phyloP scores from a whole-genome alignment of 2,888 invertebrate genomes.

The Lochmaea capreae region DNA sequence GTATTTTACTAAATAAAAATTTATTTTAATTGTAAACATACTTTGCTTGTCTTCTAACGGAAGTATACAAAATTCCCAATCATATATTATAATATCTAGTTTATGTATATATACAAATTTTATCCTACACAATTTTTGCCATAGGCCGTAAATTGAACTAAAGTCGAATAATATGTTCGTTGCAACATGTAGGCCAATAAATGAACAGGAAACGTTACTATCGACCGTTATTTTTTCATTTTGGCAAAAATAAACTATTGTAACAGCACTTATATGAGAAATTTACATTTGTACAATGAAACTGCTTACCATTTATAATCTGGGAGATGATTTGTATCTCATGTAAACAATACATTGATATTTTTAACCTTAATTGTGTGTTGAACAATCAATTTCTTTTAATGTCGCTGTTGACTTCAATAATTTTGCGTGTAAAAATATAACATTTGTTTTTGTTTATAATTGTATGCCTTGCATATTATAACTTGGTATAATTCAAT shows the following conservation, averaged over 20 bases:
- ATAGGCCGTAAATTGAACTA: conserved; percentile 6
- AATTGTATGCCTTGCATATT: no score
- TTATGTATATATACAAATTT: conserved; percentile 28
- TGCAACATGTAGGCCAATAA: conserved; percentile 7
- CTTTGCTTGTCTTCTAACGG: background rate
- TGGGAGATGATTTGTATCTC: background rate
- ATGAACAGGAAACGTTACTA: background rate
- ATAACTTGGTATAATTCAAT: no score
- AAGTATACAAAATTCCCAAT: background rate
- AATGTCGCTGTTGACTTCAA: no score
- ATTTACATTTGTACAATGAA: conserved; percentile 5
- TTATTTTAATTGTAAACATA: background rate
- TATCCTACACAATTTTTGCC: background rate
- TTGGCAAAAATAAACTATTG: background rate
- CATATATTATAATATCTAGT: background rate
- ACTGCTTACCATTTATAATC: background rate
- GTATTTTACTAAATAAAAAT: no score
- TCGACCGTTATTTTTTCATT: background rate
- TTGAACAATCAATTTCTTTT: no score
- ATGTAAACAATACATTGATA: no score
- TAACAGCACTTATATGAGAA: background rate
- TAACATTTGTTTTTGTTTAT: no score
- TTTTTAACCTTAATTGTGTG: no score
- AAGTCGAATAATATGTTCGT: conserved; percentile 9
- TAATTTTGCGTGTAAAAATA: no score